Conservation (phyloP, 2,113 vertebrate genomes). For the Sylvia atricapilla region DNA sequence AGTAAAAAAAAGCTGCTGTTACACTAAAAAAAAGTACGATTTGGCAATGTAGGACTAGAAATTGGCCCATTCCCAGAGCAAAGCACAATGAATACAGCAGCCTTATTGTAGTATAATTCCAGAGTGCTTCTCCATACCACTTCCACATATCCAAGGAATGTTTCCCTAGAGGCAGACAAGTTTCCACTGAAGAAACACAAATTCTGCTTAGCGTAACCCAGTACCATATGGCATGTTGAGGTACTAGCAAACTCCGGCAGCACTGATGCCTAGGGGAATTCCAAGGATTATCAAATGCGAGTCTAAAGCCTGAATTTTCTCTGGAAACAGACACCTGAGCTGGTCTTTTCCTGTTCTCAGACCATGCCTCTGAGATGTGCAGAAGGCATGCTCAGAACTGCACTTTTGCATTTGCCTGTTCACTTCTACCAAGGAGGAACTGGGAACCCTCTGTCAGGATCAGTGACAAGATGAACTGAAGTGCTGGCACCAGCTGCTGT, state of each 20-base stretch:
- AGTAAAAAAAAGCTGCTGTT: background rate
- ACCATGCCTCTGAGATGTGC: fast-evolving
- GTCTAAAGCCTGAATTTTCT: background rate
- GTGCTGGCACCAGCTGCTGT: background rate
- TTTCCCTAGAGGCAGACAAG: fast-evolving
- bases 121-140: background rate
- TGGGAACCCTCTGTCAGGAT: background rate
- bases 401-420: background rate
- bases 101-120: background rate
- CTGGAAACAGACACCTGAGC: background rate
- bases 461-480: background rate
- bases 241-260: background rate
- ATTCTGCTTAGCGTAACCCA: background rate
- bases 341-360: background rate
- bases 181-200: background rate
- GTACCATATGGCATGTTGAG: fast-evolving
- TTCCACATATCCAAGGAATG: background rate
- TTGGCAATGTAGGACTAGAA: background rate
- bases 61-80: background rate
- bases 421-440: background rate
- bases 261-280: background rate
- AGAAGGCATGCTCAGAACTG: background rate
- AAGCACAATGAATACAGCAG: background rate
- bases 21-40: background rate
- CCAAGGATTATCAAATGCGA: background rate